A percentile compares a stretch with the other conserved stretches of the same genome.
These are phyloP conservation scores for Lepisosteus osseus DNA, from an alignment of 2,113 vertebrate species.

Conservation along the genomic window DNA sequence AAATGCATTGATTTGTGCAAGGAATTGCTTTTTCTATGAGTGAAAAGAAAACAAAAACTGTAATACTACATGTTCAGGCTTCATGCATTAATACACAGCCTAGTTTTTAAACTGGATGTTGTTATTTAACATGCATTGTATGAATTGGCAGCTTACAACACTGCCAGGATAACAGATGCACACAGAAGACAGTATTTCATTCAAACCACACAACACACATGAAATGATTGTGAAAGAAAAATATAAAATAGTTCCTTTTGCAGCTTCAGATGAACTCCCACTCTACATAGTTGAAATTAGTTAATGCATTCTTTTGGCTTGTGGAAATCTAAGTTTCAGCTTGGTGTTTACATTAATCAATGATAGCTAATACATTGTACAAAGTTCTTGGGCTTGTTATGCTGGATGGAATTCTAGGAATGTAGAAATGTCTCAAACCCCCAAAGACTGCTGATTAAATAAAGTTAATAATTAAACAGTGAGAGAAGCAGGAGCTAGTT, in stretches of 20 bases:
- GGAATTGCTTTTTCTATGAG: not conserved
- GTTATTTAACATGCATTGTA: too few species aligned
- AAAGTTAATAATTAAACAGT: conserved; percentile 14
- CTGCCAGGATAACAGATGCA: too few species aligned
- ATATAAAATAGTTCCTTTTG: too few species aligned
- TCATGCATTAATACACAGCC: too few species aligned
- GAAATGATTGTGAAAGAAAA: too few species aligned
- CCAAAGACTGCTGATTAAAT: not conserved
- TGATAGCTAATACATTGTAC: conserved; percentile 4
- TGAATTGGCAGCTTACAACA: too few species aligned
- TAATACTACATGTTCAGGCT: too few species aligned
- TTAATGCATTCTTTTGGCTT: not conserved
- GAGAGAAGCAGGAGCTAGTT: not conserved
- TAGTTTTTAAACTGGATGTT: too few species aligned
- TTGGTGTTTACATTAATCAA: conserved; percentile 14
- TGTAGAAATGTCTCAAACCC: not conserved
- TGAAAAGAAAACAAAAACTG: too few species aligned
- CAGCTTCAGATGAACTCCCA: not conserved
- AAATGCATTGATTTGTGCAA: not conserved
- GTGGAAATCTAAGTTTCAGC: not conserved
- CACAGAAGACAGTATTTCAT: too few species aligned
- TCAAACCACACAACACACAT: too few species aligned
- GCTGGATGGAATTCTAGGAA: conserved; percentile 23
- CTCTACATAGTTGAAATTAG: not conserved
- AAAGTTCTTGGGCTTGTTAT: conserved; percentile 11